Conservation (phyloP, 2,797 vertebrate genomes). For the Meriones psammophilus region DNA sequence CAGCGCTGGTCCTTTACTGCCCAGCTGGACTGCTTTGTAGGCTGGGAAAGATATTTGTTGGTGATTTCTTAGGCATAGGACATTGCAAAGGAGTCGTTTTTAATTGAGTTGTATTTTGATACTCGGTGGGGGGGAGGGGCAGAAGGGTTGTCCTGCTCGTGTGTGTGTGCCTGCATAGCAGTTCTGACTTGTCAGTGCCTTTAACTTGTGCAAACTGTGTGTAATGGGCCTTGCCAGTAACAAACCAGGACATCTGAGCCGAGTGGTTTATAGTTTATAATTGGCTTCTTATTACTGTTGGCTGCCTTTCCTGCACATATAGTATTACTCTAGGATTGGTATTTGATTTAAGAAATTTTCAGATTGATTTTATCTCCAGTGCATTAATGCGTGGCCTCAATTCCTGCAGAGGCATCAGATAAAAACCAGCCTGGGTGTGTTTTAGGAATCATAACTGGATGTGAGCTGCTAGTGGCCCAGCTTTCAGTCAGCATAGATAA, state of each 20-base stretch:
- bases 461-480: constrained; percentile 49
- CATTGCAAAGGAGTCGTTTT: neutral
- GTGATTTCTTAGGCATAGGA: neutral
- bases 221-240: constrained; percentile 70
- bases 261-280: constrained; percentile 72
- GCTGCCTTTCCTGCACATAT: constrained; percentile 68
- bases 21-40: neutral
- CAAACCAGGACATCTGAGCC: constrained; percentile 57
- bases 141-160: too few species aligned
- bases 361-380: constrained; percentile 82
- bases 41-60: neutral
- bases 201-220: constrained; percentile 63
- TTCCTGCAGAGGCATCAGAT: constrained; percentile 78
- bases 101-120: constrained; percentile 52
- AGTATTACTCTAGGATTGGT: constrained; percentile 51
- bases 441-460: constrained; percentile 67
- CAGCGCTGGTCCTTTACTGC: neutral
- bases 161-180: neutral
- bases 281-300: constrained; percentile 79
- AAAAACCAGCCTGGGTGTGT: constrained; percentile 60
- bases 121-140: neutral
- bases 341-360: constrained; percentile 82
- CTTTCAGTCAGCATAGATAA: constrained; percentile 69
- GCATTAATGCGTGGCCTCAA: constrained; percentile 69
- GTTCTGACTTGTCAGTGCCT: constrained; percentile 64